Conservation (phyloP, 2,113 vertebrate species). For the Crotalus helleri region DNA sequence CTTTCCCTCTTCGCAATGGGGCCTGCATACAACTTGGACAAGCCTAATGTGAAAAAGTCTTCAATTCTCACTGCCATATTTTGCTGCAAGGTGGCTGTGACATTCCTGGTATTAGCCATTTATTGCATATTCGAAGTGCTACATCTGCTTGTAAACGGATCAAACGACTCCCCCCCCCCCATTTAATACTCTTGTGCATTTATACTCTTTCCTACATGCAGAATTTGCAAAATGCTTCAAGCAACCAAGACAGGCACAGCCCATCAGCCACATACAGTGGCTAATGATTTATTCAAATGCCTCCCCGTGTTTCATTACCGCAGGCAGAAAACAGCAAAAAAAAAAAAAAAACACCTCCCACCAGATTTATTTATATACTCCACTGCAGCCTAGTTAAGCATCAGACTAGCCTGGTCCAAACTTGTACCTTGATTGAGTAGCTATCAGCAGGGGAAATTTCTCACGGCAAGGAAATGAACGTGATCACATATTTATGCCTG, state of each 20-base stretch:
- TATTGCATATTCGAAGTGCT: not conserved
- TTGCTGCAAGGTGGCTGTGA: not conserved
- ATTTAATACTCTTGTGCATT: not conserved
- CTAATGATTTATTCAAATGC: not conserved
- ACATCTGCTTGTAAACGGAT: not conserved
- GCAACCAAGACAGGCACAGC: not conserved
- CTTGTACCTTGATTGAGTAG: not conserved
- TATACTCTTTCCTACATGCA: not conserved
- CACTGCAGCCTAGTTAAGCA: not conserved
- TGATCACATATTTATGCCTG: not conserved
- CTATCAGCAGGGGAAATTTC: not conserved
- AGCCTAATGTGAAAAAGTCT: not conserved
- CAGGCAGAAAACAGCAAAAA: not conserved
- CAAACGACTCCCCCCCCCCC: too few relatives aligned
- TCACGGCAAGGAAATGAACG: not conserved
- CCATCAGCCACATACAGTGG: not conserved
- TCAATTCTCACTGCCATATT: not conserved
- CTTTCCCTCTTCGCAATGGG: not conserved
- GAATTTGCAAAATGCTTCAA: not conserved
- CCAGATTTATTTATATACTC: not conserved
- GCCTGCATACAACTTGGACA: not conserved
- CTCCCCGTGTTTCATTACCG: not conserved
- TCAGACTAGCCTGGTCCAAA: not conserved
- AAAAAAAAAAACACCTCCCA: not conserved
- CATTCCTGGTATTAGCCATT: not conserved